Percentiles rank a stretch among this genome's conserved stretches.
These are phyloP conservation scores for zebrafish (Danio rerio) DNA, from an alignment of 2,113 vertebrate genomes.

Conservation along the genomic window DNA sequence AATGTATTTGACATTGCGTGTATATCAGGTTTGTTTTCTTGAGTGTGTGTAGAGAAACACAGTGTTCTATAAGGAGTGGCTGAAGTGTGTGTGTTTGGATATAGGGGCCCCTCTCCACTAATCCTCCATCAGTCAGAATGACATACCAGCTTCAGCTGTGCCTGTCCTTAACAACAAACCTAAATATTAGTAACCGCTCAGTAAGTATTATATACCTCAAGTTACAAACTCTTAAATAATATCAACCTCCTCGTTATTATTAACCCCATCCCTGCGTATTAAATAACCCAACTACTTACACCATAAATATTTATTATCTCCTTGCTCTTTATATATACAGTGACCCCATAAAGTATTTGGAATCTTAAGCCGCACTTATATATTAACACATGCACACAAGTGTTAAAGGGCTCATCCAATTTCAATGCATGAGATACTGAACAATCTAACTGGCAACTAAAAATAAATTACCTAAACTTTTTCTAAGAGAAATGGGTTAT, in stretches of 20 bases:
- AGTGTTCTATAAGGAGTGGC: not conserved
- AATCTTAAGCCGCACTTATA: not conserved
- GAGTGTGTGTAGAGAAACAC: conserved; percentile 12
- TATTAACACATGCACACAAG: not conserved
- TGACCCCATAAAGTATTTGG: not conserved
- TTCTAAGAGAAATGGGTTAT: not conserved
- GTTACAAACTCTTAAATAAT: conserved; percentile 53
- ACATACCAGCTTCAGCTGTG: conserved; percentile 73
- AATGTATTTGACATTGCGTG: not conserved
- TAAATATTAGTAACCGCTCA: conserved; percentile 72
- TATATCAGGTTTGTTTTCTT: not conserved
- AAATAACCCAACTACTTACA: conserved; percentile 8
- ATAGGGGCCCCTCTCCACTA: conserved; percentile 63
- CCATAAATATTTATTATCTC: conserved; percentile 24
- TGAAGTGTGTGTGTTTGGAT: conserved; percentile 17
- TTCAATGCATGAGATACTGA: not conserved
- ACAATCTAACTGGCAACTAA: not conserved
- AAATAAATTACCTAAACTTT: not conserved
- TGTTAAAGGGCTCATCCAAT: not conserved
- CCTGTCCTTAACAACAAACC: conserved; percentile 65
- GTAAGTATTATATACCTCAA: conserved; percentile 56
- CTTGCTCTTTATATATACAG: not conserved
- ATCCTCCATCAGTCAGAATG: conserved; percentile 74
- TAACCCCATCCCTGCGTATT: conserved; percentile 26
- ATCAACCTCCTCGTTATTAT: conserved; percentile 46